A percentile compares a stretch with the other conserved stretches of the same genome.
These are phyloP conservation scores for Geophilus truncorum DNA, from an alignment of 2,888 invertebrate genomes.

Conservation along the genomic window DNA sequence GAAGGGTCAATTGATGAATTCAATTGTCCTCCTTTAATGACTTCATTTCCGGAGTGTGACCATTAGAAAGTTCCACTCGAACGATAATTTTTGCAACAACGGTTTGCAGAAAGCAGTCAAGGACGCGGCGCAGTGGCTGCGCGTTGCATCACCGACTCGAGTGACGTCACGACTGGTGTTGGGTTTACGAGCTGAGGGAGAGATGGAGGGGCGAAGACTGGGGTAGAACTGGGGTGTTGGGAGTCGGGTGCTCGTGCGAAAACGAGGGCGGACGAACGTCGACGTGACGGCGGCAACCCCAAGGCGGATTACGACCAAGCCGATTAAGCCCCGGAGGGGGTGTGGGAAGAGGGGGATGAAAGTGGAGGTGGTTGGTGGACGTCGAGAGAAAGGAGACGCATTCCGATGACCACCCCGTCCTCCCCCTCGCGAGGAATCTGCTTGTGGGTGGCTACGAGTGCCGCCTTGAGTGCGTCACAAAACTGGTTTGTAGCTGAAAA, in stretches of 20 bases:
- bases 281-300: conserved; percentile 22
- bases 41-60: conserved; percentile 25
- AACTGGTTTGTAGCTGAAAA: background rate
- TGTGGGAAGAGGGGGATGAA: conserved; percentile 1
- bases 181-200: background rate
- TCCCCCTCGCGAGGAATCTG: conserved; percentile 25
- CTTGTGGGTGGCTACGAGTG: conserved; percentile 25
- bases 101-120: background rate
- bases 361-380: background rate
- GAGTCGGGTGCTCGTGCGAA: background rate
- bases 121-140: background rate
- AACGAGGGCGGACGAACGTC: conserved; percentile 12
- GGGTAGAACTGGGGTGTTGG: background rate
- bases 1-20: conserved; percentile 14
- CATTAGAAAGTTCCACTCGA: conserved; percentile 24
- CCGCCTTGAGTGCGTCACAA: conserved; percentile 21
- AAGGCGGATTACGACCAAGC: conserved; percentile 27
- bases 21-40: conserved; percentile 11
- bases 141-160: conserved; percentile 7
- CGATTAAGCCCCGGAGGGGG: background rate
- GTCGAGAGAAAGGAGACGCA: background rate
- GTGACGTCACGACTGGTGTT: background rate
- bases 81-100: conserved; percentile 25
- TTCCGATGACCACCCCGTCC: conserved; percentile 21
- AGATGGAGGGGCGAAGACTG: background rate